Conservation (phyloP, 2,113 vertebrate species). For the Siniperca chuatsi region DNA sequence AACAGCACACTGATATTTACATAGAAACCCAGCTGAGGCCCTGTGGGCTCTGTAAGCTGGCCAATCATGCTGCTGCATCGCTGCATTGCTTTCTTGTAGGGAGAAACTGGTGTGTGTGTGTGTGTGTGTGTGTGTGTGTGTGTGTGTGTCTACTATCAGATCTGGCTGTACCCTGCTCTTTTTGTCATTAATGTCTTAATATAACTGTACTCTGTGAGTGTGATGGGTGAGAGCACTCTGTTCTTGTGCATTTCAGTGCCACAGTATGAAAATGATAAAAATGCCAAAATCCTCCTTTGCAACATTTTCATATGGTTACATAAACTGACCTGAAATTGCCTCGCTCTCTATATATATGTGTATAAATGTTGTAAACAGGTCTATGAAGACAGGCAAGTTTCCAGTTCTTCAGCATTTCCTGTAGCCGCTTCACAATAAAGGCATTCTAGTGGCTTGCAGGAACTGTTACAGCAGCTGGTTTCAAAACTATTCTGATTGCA, state of each 20-base stretch:
- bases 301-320: background rate
- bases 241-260: background rate
- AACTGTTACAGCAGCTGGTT: background rate
- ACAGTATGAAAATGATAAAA: constrained; percentile 3
- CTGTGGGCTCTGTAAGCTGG: constrained; percentile 2
- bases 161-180: constrained; percentile 30
- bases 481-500: background rate
- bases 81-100: constrained; percentile 11
- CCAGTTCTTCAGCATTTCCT: background rate
- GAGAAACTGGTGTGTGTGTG: background rate
- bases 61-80: constrained; percentile 17
- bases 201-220: background rate
- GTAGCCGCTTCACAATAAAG: background rate
- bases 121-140: constrained; percentile 11
- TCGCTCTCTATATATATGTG: background rate
- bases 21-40: constrained; percentile 56
- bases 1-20: constrained; percentile 69
- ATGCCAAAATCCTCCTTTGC: background rate
- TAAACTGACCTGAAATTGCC: background rate
- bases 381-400: background rate
- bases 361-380: background rate
- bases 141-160: constrained; percentile 41
- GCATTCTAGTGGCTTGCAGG: background rate
- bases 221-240: constrained; percentile 1
- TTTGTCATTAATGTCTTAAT: constrained; percentile 36